These are phyloP conservation scores for Allophyes oxyacanthae DNA, from an alignment of 2,888 invertebrate species.

Conservation along the genomic window DNA sequence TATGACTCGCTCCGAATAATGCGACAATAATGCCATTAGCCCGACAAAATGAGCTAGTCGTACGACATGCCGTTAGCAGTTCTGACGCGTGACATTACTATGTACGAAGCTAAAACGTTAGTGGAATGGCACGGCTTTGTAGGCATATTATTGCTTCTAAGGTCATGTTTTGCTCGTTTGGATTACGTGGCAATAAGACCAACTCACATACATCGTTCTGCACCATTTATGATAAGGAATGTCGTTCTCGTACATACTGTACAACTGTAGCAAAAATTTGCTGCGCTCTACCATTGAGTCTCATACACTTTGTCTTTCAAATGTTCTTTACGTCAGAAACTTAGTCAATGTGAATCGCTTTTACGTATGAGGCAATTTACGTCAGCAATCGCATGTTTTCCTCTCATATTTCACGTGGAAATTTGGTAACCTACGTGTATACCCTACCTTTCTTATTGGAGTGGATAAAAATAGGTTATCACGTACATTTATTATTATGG, in stretches of 20 bases:
- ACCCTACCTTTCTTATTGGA: constrained; percentile 24
- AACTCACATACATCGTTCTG: constrained; percentile 37
- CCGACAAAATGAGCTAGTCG: constrained; percentile 50
- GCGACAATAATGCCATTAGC: constrained; percentile 62
- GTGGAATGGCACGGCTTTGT: constrained; percentile 34
- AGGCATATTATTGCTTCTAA: constrained; percentile 36
- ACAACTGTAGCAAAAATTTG: constrained; percentile 39
- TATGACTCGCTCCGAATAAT: constrained; percentile 65
- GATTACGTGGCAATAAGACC: constrained; percentile 31
- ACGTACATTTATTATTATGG: constrained; percentile 22
- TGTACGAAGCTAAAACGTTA: constrained; percentile 32
- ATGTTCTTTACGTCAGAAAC: constrained; percentile 62
- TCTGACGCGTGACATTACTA: constrained; percentile 48
- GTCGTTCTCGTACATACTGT: constrained; percentile 18
- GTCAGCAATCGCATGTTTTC: constrained; percentile 60
- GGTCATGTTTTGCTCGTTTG: constrained; percentile 45
- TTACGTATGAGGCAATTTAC: constrained; percentile 61
- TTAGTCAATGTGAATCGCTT: constrained; percentile 58
- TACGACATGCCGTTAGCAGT: constrained; percentile 53
- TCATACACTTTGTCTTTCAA: constrained; percentile 53
- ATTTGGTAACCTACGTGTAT: constrained; percentile 47
- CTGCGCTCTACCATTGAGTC: constrained; percentile 10
- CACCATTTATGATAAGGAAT: constrained; percentile 46
- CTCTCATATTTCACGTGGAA: constrained; percentile 53
- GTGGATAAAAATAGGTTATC: constrained; percentile 41